A percentile compares a stretch with the other conserved stretches of the same genome.
Conservation (phyloP, 2,888 invertebrate genomes). For the Apodemia duryi region DNA sequence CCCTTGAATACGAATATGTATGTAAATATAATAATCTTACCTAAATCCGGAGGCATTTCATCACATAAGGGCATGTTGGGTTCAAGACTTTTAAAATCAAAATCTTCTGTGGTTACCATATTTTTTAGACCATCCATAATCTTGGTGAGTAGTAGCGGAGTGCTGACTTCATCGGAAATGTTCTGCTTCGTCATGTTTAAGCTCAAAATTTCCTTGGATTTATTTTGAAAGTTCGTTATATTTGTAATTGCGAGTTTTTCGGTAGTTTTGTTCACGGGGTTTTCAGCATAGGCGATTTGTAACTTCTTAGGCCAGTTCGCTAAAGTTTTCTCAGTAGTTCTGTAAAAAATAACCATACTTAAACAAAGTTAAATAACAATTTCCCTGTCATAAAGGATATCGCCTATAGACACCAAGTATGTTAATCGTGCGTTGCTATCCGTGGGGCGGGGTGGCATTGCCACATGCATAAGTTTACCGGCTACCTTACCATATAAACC, state of each 20-base stretch:
- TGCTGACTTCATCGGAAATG: conserved; percentile 38
- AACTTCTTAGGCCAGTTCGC: conserved; percentile 48
- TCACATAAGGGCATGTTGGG: conserved; percentile 72
- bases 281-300: conserved; percentile 35
- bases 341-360: conserved; percentile 33
- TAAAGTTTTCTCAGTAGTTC: conserved; percentile 46
- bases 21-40: too few relatives aligned
- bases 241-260: conserved; percentile 28
- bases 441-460: too few relatives aligned
- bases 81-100: conserved; percentile 43
- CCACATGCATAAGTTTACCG: too few relatives aligned
- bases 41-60: conserved; percentile 36
- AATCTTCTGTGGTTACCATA: conserved; percentile 48
- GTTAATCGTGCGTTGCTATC: too few relatives aligned
- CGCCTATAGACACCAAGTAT: too few relatives aligned
- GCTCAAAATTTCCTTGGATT: conserved; percentile 12
- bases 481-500: too few relatives aligned
- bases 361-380: neutral
- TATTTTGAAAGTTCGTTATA: conserved; percentile 29
- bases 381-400: too few relatives aligned
- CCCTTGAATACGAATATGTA: conserved; percentile 29
- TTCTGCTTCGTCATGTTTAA: conserved; percentile 39
- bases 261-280: conserved; percentile 34
- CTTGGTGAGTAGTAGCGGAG: conserved; percentile 49
- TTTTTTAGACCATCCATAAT: conserved; percentile 52